phyloP scores from a whole-genome alignment of 2,797 vertebrate genomes.

The Molossus alvarezi region DNA sequence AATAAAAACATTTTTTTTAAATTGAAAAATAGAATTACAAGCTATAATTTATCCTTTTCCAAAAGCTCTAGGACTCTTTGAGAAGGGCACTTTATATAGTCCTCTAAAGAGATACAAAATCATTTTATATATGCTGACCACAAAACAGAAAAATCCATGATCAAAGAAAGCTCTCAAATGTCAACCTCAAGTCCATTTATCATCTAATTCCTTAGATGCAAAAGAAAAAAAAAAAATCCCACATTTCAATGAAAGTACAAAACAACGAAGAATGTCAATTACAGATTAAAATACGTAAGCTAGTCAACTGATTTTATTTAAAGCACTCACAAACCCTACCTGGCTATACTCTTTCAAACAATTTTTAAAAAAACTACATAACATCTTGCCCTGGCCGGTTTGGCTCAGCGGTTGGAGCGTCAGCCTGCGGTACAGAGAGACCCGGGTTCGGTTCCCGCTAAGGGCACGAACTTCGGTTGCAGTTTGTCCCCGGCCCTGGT shows the following conservation, averaged over 20 bases:
- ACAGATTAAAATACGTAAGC: slow-evolving; percentile 51
- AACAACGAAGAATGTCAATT: slow-evolving; percentile 41
- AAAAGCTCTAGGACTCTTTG: slow-evolving; percentile 57
- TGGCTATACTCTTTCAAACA: slow-evolving; percentile 45
- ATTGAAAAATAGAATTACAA: slow-evolving; percentile 15
- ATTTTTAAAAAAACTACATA: background rate
- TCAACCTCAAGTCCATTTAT: slow-evolving; percentile 62
- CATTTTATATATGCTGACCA: background rate
- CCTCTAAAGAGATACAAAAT: slow-evolving; percentile 34
- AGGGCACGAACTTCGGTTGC: no score
- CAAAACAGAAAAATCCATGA: slow-evolving; percentile 19
- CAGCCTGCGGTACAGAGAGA: no score
- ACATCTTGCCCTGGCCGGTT: background rate
- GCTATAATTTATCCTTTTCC: slow-evolving; percentile 8
- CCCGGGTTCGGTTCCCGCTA: no score
- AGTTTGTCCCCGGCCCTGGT: no score
- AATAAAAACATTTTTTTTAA: no score
- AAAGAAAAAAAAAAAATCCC: background rate
- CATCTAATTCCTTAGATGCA: background rate
- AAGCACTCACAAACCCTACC: slow-evolving; percentile 49
- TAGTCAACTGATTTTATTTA: slow-evolving; percentile 64
- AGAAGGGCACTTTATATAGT: slow-evolving; percentile 2
- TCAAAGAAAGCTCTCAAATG: slow-evolving; percentile 62
- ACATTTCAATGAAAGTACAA: slow-evolving; percentile 56
- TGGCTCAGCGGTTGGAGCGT: no score